Evolutionary conservation across 2,888 invertebrate genomes (phyloP), one percentile per base, ranked within the genome.

Genomic region (Apodemia hepburni): DNA sequence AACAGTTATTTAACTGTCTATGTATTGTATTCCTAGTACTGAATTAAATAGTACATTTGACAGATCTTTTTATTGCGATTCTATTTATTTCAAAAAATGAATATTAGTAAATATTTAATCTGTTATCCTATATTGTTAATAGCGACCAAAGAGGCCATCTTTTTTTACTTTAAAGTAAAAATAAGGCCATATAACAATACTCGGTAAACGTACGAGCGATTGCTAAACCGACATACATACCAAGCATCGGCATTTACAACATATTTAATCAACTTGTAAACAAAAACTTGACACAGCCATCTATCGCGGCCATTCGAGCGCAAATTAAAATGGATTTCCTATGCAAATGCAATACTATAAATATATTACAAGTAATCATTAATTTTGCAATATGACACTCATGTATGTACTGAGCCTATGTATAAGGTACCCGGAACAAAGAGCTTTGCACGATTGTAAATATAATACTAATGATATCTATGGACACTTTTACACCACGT

Each of bases 281-380:
- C 29, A 54, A 54, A 54, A 54, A 54, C 54, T 54, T 7, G 54
- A 54, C 54, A 27, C 7, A 54, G 29, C 54, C 54, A 51, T 51
- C 54, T 27, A 54, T 29, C 22, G 54, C 54, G 27, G 27, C 54
- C 54, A 54, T 54, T 54, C 27, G 27, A 54, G 27, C 27, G 29
- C 22, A 12, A 54, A 51, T 51, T 27, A 54, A 54, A 54, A 54
- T 54, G 29, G 54, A 27, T 54, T 54, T 54, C 54, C 54, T 54
- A 54, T 54, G 29, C 54, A 54, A 54, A 54, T 54, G n/a, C 27
- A 15, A 29, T 15, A 15, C 27, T 27, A 29, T 29, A 15, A 54
- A 54, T 29, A 54, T 3, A 27, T 54, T 54, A 12, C 27, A 54
- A 54, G 54, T 27, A 11, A 54, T 54, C 22, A 54, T 54, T 54